phyloP scores from a whole-genome alignment of 2,888 invertebrate species.

The Xestia xanthographa region DNA sequence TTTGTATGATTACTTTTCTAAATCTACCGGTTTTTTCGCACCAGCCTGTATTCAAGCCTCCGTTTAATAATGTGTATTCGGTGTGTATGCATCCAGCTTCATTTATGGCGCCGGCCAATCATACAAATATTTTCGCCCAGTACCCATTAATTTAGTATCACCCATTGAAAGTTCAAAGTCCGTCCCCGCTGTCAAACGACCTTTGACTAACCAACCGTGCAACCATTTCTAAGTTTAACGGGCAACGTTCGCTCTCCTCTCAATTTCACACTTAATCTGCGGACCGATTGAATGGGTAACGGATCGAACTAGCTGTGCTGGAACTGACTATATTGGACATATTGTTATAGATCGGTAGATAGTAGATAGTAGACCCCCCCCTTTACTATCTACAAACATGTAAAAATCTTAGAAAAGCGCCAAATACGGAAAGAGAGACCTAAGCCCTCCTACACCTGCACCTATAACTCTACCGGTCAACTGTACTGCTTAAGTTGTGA shows the following conservation, averaged over 20 bases:
- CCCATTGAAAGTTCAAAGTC: slow-evolving; percentile 50
- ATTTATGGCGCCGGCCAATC: background rate
- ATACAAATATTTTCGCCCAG: background rate
- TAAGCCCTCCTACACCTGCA: too few relatives aligned
- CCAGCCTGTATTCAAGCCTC: background rate
- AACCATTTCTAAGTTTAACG: slow-evolving; percentile 39
- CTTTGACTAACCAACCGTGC: slow-evolving; percentile 51
- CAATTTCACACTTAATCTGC: slow-evolving; percentile 57
- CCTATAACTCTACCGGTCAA: too few relatives aligned
- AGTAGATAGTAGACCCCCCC: too few relatives aligned
- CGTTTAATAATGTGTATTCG: background rate
- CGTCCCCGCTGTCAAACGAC: slow-evolving; percentile 35
- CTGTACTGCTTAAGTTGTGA: too few relatives aligned
- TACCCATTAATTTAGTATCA: slow-evolving; percentile 1
- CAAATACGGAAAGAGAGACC: too few relatives aligned
- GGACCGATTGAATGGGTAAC: slow-evolving; percentile 42
- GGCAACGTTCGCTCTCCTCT: slow-evolving; percentile 45
- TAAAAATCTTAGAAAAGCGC: too few relatives aligned
- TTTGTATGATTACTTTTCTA: background rate
- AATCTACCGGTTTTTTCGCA: background rate
- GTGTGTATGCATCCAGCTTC: too few relatives aligned
- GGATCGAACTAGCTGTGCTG: slow-evolving; percentile 27
- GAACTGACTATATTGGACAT: slow-evolving; percentile 3
- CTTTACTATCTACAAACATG: too few relatives aligned
- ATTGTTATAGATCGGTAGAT: background rate